Percentiles rank a stretch among this genome's conserved stretches.
Evolutionary conservation across 92 coral and sea anemone genomes (phyloP).

Genomic region (Heliopora coerulea): DNA sequence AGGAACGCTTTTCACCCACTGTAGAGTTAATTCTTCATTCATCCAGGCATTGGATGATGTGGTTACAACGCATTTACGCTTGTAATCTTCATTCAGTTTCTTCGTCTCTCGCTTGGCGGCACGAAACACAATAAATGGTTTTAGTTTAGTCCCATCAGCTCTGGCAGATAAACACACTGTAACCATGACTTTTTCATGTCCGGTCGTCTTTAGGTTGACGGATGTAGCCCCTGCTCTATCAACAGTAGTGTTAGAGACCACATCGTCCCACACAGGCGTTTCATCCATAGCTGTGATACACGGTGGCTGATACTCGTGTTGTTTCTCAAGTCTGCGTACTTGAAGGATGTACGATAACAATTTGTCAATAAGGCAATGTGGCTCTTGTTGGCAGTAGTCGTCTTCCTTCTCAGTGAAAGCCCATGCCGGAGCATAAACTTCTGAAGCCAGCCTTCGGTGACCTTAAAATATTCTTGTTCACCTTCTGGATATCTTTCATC

Average conservation of each 20-base stretch:
- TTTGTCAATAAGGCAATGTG: constrained; percentile 47
- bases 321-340: constrained; percentile 40
- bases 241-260: constrained; percentile 51
- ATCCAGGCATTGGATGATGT: constrained; percentile 52
- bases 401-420: no score
- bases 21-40: constrained; percentile 53
- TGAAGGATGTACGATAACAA: constrained; percentile 50
- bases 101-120: constrained; percentile 48
- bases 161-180: constrained; percentile 52
- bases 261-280: no score
- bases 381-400: constrained; percentile 35
- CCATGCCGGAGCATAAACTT: no score
- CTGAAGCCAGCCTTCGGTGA: no score
- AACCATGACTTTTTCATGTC: constrained; percentile 52
- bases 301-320: constrained; percentile 20
- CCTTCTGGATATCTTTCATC: constrained; percentile 43
- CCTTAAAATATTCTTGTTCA: no score
- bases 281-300: constrained; percentile 50
- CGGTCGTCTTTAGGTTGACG: constrained; percentile 42
- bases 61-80: constrained; percentile 42
- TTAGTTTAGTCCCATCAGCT: constrained; percentile 53
- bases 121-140: constrained; percentile 53
- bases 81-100: constrained; percentile 39
- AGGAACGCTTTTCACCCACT: constrained; percentile 45
- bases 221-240: constrained; percentile 43